Evolutionary conservation across 2,797 vertebrate species (phyloP).

Genomic region (Pangasius djambal): DNA sequence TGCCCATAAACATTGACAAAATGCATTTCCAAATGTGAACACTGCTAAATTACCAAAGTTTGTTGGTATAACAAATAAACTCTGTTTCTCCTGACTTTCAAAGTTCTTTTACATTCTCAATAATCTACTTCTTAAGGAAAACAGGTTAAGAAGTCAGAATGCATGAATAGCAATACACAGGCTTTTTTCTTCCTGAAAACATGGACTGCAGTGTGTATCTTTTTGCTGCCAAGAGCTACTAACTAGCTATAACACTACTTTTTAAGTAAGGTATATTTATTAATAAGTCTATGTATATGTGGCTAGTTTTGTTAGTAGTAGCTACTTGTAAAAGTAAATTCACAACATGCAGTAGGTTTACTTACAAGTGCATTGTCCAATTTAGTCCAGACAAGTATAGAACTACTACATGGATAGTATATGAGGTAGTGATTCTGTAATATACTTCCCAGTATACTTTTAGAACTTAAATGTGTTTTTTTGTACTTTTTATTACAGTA

Average conservation of each 20-base stretch:
- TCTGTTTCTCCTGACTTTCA: conserved; percentile 74
- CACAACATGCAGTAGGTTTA: neutral
- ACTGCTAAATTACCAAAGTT: conserved; percentile 88
- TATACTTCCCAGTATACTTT: neutral
- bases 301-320: neutral
- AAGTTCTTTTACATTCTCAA: neutral
- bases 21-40: conserved; percentile 79
- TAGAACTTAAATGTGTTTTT: neutral
- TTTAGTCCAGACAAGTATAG: neutral
- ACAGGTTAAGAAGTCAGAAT: neutral
- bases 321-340: neutral
- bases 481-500: neutral
- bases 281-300: neutral
- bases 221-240: neutral
- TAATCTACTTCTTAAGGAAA: neutral
- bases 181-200: neutral
- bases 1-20: conserved; percentile 68
- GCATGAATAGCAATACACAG: neutral
- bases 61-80: conserved; percentile 86
- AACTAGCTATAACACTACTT: neutral
- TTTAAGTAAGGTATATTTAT: neutral
- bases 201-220: neutral
- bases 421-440: neutral
- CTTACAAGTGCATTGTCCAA: neutral
- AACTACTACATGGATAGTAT: neutral